Base-by-base conservation (phyloP, 2,113 vertebrate genomes). In the Bungarus multicinctus region DNA sequence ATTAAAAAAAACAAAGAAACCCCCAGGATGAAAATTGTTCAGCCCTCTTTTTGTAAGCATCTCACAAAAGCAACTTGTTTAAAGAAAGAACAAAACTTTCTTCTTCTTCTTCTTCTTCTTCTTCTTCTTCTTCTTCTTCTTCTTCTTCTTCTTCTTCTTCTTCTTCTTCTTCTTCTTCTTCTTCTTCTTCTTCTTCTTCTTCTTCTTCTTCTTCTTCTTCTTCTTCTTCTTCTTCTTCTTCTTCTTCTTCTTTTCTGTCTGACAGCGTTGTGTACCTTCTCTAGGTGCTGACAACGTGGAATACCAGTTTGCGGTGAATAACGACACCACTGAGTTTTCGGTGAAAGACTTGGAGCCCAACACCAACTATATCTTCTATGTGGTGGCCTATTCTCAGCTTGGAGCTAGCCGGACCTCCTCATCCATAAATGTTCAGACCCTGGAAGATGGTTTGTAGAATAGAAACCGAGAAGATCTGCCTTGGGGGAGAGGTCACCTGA, bases 281-380 rank as follows among this genome's bases (percentile, higher is more conserved):
- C 93, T 97, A 96, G 98, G 98, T 93, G 97, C 98, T 60, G 98
- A 99, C 95, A 99, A 99, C 0, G 98, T 99, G 97, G 99, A 99
- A 94, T 99, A 99, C 96, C 99, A 99, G 97, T 99, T 99, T 97
- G 99, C 99, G 0, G 98, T 99, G 96, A 99, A 99, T 97, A 99
- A 99, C 0, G 99, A 99, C 96, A 99, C 99, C 11, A 99, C 98
- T 1, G 99, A 99, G 96, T 98, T 99, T 90, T 98, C 98, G 45
- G 98, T 99, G 94, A 99, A 98, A 96, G 99, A 99, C 94, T 98
- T 99, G 94, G 98, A 98, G 60, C 99, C 99, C 7, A 98, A 99
- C 90, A 99, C 98, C 6, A 98, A 98, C 94, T 99, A 99, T 47
- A 98, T 98, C 69, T 99, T 99, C 97, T 99, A 99, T 0, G 98